Percentiles rank a stretch among this genome's conserved stretches.
Evolutionary conservation across 2,888 invertebrate genomes (phyloP).

Genomic region (Athalia cordata): DNA sequence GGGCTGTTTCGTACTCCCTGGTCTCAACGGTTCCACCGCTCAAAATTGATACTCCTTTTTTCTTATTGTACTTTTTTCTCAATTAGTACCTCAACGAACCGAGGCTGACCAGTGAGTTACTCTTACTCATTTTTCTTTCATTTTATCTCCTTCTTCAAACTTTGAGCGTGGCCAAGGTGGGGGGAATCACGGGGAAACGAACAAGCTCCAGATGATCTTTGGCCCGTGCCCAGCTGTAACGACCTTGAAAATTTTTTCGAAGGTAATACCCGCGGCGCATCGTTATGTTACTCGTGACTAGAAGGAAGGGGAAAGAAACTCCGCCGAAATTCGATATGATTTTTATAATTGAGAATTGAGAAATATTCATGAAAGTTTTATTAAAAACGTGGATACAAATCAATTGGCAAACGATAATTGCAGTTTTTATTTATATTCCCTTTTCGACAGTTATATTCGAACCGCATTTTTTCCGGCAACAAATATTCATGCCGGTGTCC

Average conservation of each 20-base stretch:
- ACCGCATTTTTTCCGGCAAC: not conserved
- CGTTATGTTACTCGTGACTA: not conserved
- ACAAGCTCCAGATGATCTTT: conserved; percentile 9
- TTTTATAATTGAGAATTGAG: no score
- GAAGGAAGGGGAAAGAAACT: not conserved
- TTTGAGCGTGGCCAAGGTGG: not conserved
- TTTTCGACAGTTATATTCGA: conserved; percentile 2
- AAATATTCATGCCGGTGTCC: not conserved
- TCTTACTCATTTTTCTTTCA: conserved; percentile 9
- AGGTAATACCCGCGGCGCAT: no score
- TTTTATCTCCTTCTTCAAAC: not conserved
- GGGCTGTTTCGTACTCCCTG: conserved; percentile 54
- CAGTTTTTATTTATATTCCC: conserved; percentile 3
- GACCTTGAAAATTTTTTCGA: not conserved
- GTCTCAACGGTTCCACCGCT: conserved; percentile 22
- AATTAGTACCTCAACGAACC: conserved; percentile 63
- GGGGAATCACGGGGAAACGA: not conserved
- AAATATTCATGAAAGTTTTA: no score
- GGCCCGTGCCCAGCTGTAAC: conserved; percentile 14
- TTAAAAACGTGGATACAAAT: no score
- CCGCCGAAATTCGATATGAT: conserved; percentile 3
- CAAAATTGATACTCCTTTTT: conserved; percentile 51
- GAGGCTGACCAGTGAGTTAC: not conserved
- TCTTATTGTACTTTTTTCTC: conserved; percentile 57
- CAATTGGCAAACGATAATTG: not conserved